phyloP scores from a whole-genome alignment of 2,797 vertebrate genomes.

The Sciurus vulgaris region DNA sequence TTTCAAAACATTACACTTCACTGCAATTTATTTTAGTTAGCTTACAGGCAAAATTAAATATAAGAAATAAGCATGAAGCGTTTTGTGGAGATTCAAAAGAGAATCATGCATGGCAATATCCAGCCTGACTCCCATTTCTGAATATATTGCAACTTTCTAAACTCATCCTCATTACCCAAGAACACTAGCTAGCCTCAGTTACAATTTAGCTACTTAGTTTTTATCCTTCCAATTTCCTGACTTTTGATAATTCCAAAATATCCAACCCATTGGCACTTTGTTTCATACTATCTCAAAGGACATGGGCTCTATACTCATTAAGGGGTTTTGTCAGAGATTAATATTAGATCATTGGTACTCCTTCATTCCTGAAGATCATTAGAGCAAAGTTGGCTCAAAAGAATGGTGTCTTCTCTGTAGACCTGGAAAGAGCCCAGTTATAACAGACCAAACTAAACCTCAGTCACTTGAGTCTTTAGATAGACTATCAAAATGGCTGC shows the following conservation, averaged over 20 bases:
- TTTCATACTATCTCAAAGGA: neutral
- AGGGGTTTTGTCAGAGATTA: neutral
- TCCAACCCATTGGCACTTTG: neutral
- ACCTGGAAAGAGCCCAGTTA: neutral
- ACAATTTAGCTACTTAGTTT: neutral
- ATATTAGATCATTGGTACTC: neutral
- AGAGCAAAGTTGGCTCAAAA: constrained; percentile 48
- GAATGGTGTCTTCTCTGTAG: neutral
- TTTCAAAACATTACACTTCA: constrained; percentile 79
- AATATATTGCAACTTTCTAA: neutral
- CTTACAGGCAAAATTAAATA: constrained; percentile 81
- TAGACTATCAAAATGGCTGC: neutral
- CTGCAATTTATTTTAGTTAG: constrained; percentile 81
- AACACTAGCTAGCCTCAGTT: neutral
- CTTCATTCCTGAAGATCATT: constrained; percentile 19
- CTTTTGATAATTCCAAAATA: neutral
- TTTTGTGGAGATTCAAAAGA: constrained; percentile 65
- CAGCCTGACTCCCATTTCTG: constrained; percentile 36
- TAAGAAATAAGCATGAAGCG: constrained; percentile 70
- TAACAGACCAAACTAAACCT: neutral
- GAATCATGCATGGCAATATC: constrained; percentile 43
- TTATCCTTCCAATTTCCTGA: neutral
- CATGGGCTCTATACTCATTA: neutral
- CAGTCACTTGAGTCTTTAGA: neutral
- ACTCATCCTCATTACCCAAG: neutral